A percentile compares a stretch with the other conserved stretches of the same genome.
Conservation (phyloP, 2,888 invertebrate species). For the Hyposoter didymator region DNA sequence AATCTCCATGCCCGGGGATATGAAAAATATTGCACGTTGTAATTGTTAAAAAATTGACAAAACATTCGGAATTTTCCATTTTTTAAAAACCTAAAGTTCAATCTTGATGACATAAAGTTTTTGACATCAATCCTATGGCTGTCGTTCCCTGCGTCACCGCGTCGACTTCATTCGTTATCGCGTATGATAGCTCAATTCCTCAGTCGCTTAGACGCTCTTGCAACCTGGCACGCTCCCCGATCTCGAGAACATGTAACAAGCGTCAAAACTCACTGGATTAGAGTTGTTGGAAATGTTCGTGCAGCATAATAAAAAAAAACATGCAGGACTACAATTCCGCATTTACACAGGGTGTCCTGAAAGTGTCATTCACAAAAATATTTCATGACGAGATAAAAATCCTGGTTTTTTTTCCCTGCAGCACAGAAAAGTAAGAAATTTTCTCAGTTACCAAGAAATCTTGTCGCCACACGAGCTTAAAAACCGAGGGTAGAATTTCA, state of each 20-base stretch:
- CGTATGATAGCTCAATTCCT: constrained; percentile 6
- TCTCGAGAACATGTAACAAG: constrained; percentile 65
- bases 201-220: constrained; percentile 3
- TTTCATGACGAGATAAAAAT: background rate
- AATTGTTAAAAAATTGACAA: background rate
- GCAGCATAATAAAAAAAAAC: constrained; percentile 21
- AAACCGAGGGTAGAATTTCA: background rate
- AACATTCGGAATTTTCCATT: background rate
- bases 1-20: no score
- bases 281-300: constrained; percentile 8
- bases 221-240: constrained; percentile 31
- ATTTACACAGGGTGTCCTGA: background rate
- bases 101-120: background rate
- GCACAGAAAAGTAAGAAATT: background rate
- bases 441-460: background rate
- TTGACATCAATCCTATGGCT: background rate
- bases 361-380: background rate
- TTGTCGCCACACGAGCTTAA: background rate
- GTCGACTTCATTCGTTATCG: constrained; percentile 23
- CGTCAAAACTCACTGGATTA: constrained; percentile 62
- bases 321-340: background rate
- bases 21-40: background rate
- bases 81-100: no score
- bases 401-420: background rate
- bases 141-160: background rate